Evolutionary conservation across 2,113 vertebrate species (phyloP).

Genomic region (Rhinoptilus africanus): DNA sequence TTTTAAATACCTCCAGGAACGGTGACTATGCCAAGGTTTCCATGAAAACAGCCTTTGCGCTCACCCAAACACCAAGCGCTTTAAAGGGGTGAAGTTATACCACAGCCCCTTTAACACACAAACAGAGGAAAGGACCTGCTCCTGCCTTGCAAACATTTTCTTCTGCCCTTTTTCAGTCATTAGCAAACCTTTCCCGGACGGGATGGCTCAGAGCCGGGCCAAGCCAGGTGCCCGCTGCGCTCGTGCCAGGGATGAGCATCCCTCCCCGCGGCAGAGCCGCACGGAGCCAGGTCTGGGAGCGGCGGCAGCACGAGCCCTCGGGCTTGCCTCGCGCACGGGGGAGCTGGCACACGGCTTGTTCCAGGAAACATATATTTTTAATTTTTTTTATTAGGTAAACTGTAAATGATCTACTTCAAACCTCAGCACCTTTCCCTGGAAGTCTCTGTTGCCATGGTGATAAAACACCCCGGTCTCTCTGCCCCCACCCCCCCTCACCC

Average conservation of each 20-base stretch:
- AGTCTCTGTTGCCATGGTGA: slow-evolving; percentile 34
- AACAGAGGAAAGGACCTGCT: not conserved
- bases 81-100: fast-evolving
- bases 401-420: slow-evolving; percentile 8
- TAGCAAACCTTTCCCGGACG: fast-evolving
- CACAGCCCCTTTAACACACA: not conserved
- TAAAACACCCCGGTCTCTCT: not conserved
- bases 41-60: not conserved
- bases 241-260: not conserved
- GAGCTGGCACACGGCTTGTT: not conserved
- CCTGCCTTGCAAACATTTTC: not conserved
- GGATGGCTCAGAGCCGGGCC: not conserved
- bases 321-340: not conserved
- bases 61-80: not conserved
- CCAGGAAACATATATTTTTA: not conserved
- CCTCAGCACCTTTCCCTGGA: slow-evolving; percentile 18
- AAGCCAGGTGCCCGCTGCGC: not conserved
- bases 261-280: not conserved
- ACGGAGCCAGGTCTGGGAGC: not conserved
- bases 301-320: not conserved
- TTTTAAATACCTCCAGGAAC: not conserved
- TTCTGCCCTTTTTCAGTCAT: not conserved
- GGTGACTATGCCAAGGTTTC: not conserved
- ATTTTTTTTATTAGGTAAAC: not conserved
- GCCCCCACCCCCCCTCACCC: not conserved